Evolutionary conservation across 2,888 invertebrate genomes (phyloP).

Genomic region (Helleia helle): DNA sequence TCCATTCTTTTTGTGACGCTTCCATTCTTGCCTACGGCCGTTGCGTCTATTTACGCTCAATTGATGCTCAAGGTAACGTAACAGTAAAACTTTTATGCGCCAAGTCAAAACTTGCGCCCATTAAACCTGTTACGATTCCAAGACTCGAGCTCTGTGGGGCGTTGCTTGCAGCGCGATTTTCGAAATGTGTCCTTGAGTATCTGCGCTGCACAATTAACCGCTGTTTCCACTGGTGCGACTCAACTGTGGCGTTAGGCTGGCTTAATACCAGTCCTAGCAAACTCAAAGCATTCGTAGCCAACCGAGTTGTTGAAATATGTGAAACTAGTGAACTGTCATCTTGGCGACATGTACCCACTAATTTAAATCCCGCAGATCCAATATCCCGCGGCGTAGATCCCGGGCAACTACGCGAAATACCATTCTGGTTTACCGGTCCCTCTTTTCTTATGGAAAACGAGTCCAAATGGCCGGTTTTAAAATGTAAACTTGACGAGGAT

Average conservation of each 20-base stretch:
- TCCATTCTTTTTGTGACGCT: too few species aligned
- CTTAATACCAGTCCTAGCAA: slow-evolving; percentile 7
- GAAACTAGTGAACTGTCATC: slow-evolving; percentile 5
- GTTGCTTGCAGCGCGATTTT: slow-evolving; percentile 10
- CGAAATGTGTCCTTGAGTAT: slow-evolving; percentile 6
- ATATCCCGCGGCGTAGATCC: slow-evolving; percentile 12
- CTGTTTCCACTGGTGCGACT: slow-evolving; percentile 14
- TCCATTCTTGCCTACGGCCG: too few species aligned
- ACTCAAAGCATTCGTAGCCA: slow-evolving; percentile 15
- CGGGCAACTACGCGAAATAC: neutral
- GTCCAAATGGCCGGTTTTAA: too few species aligned
- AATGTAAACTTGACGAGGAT: too few species aligned
- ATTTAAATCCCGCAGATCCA: slow-evolving; percentile 9
- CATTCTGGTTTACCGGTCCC: slow-evolving; percentile 11
- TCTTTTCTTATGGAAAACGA: too few species aligned
- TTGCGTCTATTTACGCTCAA: too few species aligned
- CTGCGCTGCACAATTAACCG: slow-evolving; percentile 4
- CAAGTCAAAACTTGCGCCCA: too few species aligned
- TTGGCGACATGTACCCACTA: slow-evolving; percentile 11
- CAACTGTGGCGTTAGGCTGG: slow-evolving; percentile 14
- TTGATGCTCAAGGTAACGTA: too few species aligned
- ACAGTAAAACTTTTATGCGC: too few species aligned
- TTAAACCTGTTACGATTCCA: slow-evolving; percentile 10
- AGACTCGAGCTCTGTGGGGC: slow-evolving; percentile 18
- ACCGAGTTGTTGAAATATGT: slow-evolving; percentile 5